Conservation (phyloP, 2,888 invertebrate genomes). For the Drosophila incognita region DNA sequence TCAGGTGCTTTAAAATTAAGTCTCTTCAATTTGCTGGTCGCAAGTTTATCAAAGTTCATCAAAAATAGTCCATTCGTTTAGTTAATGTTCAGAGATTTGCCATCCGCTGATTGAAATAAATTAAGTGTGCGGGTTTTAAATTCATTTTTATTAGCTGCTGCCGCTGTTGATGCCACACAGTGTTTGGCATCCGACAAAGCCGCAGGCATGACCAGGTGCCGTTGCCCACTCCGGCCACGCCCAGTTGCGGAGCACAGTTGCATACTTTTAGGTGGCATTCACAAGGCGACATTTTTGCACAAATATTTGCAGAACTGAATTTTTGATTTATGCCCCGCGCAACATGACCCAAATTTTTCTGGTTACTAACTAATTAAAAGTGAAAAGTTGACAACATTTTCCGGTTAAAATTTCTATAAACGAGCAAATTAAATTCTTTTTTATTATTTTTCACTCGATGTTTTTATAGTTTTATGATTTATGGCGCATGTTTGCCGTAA, state of each 20-base stretch:
- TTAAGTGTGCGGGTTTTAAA: conserved; percentile 36
- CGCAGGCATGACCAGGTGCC: conserved; percentile 39
- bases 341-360: conserved; percentile 69
- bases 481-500: conserved; percentile 53
- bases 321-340: conserved; percentile 67
- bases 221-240: conserved; percentile 25
- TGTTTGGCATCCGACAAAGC: conserved; percentile 19
- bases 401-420: conserved; percentile 43
- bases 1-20: conserved; percentile 48
- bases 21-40: conserved; percentile 16
- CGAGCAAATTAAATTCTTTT: conserved; percentile 6
- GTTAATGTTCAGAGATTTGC: conserved; percentile 7
- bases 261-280: conserved; percentile 62
- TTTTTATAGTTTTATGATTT: conserved; percentile 56
- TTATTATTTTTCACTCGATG: conserved; percentile 22
- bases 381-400: conserved; percentile 78
- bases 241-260: conserved; percentile 36
- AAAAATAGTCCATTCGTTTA: conserved; percentile 18
- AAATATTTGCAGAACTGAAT: conserved; percentile 70
- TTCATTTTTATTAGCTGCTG: conserved; percentile 32
- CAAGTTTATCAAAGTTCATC: conserved; percentile 43
- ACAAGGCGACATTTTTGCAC: conserved; percentile 43
- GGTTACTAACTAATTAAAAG: conserved; percentile 74
- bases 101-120: conserved; percentile 41
- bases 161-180: neutral